phyloP scores from a whole-genome alignment of 2,113 vertebrate species.

The Thunnus maccoyii region DNA sequence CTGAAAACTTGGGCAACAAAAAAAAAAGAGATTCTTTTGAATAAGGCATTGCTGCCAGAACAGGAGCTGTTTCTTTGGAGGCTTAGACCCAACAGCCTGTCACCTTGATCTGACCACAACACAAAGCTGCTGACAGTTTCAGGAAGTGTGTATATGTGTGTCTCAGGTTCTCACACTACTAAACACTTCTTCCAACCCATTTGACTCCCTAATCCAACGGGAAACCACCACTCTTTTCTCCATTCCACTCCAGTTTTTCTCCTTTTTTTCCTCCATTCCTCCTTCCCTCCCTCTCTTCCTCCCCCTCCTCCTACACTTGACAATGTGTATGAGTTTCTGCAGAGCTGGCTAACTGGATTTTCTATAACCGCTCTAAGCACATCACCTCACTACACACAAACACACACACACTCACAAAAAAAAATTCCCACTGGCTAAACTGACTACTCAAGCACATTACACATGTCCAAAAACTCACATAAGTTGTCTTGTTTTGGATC shows the following conservation, averaged over 20 bases:
- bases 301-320: constrained; percentile 39
- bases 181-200: constrained; percentile 71
- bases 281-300: background rate
- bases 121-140: constrained; percentile 73
- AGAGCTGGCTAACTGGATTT: constrained; percentile 77
- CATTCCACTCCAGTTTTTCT: constrained; percentile 50
- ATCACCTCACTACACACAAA: background rate
- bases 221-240: constrained; percentile 62
- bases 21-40: background rate
- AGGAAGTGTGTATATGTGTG: constrained; percentile 60
- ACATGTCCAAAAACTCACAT: background rate
- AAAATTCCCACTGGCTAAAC: constrained; percentile 7
- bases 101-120: constrained; percentile 70
- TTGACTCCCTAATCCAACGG: constrained; percentile 82
- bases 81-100: constrained; percentile 64
- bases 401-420: background rate
- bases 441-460: constrained; percentile 11
- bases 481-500: constrained; percentile 19
- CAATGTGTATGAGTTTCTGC: constrained; percentile 53
- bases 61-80: constrained; percentile 53
- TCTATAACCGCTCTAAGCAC: constrained; percentile 33
- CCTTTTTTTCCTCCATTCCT: background rate
- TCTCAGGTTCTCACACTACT: constrained; percentile 74
- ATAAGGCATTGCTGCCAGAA: constrained; percentile 37
- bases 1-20: background rate